Conservation (phyloP, 2,888 invertebrate genomes). For the Parthenolecanium corni region DNA sequence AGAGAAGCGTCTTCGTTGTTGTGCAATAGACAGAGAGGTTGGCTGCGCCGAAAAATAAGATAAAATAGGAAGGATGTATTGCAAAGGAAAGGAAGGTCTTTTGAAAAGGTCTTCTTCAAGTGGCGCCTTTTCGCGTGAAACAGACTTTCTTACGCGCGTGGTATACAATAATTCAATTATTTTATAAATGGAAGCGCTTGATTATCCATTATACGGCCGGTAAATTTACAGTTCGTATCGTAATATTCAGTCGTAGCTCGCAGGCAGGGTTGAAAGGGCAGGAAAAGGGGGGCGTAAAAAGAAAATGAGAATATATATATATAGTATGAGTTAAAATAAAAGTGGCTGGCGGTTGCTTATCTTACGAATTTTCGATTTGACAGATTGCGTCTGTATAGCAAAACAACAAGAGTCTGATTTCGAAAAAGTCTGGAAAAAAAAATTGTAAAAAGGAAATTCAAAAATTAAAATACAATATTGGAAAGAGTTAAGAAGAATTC, state of each 20-base stretch:
- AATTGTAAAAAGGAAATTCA: no score
- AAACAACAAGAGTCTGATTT: no score
- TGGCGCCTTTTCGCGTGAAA: constrained; percentile 17
- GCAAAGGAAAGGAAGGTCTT: constrained; percentile 13
- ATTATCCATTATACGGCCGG: constrained; percentile 19
- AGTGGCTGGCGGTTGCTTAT: no score
- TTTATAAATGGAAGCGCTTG: constrained; percentile 28
- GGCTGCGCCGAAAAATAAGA: background rate
- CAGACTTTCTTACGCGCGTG: constrained; percentile 21
- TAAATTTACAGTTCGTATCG: background rate
- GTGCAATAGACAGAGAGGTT: constrained; percentile 14
- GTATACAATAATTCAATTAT: constrained; percentile 27
- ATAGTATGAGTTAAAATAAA: no score
- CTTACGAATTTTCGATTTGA: no score
- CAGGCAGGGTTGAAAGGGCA: background rate
- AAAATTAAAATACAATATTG: no score
- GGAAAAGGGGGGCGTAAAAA: background rate
- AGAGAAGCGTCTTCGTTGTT: constrained; percentile 10
- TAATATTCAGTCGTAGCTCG: no score
- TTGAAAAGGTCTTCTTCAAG: constrained; percentile 26
- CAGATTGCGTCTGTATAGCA: no score
- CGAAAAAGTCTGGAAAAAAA: no score
- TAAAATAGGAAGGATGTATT: no score
- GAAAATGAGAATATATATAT: no score
- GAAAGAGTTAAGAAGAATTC: no score